phyloP scores from a whole-genome alignment of 2,797 vertebrate species.

The Cyclura pinguis region DNA sequence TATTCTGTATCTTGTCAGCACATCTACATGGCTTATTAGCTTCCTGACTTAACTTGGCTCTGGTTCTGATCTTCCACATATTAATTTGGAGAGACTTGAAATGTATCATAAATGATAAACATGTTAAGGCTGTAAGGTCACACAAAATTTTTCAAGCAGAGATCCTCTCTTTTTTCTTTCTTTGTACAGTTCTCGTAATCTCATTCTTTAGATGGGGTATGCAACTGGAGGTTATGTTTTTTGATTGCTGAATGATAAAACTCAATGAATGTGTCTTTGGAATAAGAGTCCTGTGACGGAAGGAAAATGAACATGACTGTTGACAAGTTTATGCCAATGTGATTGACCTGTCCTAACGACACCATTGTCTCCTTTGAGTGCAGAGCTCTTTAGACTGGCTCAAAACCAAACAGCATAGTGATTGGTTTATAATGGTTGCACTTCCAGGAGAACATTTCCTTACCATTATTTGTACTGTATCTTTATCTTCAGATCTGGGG shows the following conservation, averaged over 20 bases:
- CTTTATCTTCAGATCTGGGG: not conserved
- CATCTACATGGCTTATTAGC: not conserved
- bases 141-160: slow-evolving; percentile 2
- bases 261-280: slow-evolving; percentile 13
- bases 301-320: slow-evolving; percentile 37
- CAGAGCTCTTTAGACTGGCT: slow-evolving; percentile 31
- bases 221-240: not conserved
- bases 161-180: not conserved
- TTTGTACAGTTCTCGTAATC: not conserved
- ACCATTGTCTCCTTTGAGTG: slow-evolving; percentile 18
- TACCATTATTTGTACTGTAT: slow-evolving; percentile 20
- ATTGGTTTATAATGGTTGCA: slow-evolving; percentile 26
- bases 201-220: not conserved
- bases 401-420: slow-evolving; percentile 33
- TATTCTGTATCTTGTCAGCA: not conserved
- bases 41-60: not conserved
- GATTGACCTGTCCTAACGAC: slow-evolving; percentile 36
- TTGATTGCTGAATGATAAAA: slow-evolving; percentile 9
- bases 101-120: not conserved
- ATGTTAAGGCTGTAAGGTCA: not conserved
- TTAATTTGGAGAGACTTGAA: not conserved
- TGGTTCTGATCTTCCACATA: not conserved
- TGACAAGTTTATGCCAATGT: slow-evolving; percentile 44
- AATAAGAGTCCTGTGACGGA: slow-evolving; percentile 9
- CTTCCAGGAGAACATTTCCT: slow-evolving; percentile 13